Evolutionary conservation across 2,113 vertebrate species (phyloP), one percentile per base, ranked within the genome.

Genomic region (Gavia stellata): DNA sequence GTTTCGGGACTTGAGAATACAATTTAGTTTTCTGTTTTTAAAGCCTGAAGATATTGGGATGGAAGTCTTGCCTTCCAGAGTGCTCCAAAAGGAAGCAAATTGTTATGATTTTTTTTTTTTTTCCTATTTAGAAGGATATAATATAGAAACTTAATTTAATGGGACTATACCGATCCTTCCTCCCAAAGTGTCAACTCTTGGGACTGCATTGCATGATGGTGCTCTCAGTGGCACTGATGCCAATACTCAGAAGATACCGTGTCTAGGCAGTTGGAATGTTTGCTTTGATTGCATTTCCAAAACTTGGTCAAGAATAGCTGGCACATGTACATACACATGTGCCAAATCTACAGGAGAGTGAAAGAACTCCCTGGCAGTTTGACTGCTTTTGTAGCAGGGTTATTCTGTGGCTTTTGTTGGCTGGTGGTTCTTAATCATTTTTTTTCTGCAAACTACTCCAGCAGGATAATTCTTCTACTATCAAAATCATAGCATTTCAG

Each of bases 271-370:
- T 59, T 78, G 47, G 62, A 82, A 53, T 87, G 38, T 85, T 97
- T 88, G 67, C 56, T 81, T 90, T 29, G 18, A 71, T 68, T 94
- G 62, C 29, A 49, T 74, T 97, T 96, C 80, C 74, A 91, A 75
- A 73, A 47, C 14, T 45, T 91, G 65, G 21, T 74, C 44, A 50
- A 62, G 74, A 94, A 91, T 33, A 88, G 15, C 36, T 75, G 55
- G 55, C n/a, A 56, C 18, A 62, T 5, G 12, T 49, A 18, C 31
- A 10, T 26, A 65, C 3, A 45, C 1, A 8, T 5, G n/a, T 81
- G 72, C 65, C 65, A 90, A 53, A 65, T 89, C 83, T 95, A 31
- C 70, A 93, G 91, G 50, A 65, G 71, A 65, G 38, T 67, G 75
- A 59, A 36, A 77, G 63, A 91, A 70, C 62, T 71, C 44, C 36